Conservation (phyloP, 2,797 vertebrate genomes). For the Sorex maritimensis region DNA sequence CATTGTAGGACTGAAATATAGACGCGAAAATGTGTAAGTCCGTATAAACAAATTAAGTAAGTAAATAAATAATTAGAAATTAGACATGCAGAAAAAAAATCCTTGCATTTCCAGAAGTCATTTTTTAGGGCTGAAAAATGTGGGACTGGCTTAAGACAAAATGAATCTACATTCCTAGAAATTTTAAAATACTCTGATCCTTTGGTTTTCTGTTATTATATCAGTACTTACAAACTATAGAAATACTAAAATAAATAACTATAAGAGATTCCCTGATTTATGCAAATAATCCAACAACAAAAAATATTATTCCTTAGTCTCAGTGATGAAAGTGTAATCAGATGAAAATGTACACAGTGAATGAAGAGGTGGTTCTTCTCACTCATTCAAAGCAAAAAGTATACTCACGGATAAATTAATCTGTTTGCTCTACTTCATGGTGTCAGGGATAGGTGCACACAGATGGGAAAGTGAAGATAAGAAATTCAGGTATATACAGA, state of each 20-base stretch:
- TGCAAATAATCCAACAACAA: neutral
- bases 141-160: neutral
- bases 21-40: too few relatives aligned
- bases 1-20: too few relatives aligned
- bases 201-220: neutral
- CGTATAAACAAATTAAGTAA: too few relatives aligned
- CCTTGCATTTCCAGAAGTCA: neutral
- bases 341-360: neutral
- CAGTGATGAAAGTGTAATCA: neutral
- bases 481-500: neutral
- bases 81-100: neutral
- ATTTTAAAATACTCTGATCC: neutral
- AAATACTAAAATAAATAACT: neutral
- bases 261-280: neutral
- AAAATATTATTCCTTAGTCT: neutral
- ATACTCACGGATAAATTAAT: constrained; percentile 9
- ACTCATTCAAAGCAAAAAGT: constrained; percentile 16
- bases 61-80: too few relatives aligned
- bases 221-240: neutral
- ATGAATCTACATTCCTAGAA: neutral
- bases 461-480: neutral
- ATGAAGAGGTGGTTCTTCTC: neutral
- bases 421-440: neutral
- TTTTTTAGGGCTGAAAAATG: constrained; percentile 20
- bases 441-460: neutral